These are phyloP conservation scores for Apis dorsata DNA, from an alignment of 1,140 invertebrate species.

Conservation along the genomic window DNA sequence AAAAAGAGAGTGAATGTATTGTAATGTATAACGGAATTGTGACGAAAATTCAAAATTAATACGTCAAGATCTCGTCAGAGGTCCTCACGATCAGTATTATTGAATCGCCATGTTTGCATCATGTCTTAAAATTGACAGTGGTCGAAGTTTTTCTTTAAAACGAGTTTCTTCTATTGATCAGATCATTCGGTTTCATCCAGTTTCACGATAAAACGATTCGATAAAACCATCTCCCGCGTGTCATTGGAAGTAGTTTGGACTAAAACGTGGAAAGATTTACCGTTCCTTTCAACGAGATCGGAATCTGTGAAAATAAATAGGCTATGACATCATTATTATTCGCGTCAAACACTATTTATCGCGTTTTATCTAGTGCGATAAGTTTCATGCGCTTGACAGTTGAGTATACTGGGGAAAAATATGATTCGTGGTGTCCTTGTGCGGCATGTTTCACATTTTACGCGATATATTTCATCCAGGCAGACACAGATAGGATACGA, in stretches of 20 bases:
- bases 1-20: no score
- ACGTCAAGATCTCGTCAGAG: no score
- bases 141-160: background rate
- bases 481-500: background rate
- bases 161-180: background rate
- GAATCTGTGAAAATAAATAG: background rate
- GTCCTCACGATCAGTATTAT: background rate
- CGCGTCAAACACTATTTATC: constrained; percentile 17
- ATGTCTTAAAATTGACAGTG: background rate
- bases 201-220: background rate
- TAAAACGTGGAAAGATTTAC: background rate
- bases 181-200: background rate
- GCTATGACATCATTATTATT: constrained; percentile 19
- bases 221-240: background rate
- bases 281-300: background rate
- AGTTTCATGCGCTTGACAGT: background rate
- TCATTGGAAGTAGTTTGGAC: background rate
- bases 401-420: background rate
- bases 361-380: constrained; percentile 12
- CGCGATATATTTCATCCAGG: constrained; percentile 6
- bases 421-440: background rate
- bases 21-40: background rate
- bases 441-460: background rate
- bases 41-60: background rate
- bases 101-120: background rate